Percentiles rank a stretch among this genome's conserved stretches.
Conservation (phyloP, 1,140 invertebrate genomes). For the Pollicipes pollicipes region DNA sequence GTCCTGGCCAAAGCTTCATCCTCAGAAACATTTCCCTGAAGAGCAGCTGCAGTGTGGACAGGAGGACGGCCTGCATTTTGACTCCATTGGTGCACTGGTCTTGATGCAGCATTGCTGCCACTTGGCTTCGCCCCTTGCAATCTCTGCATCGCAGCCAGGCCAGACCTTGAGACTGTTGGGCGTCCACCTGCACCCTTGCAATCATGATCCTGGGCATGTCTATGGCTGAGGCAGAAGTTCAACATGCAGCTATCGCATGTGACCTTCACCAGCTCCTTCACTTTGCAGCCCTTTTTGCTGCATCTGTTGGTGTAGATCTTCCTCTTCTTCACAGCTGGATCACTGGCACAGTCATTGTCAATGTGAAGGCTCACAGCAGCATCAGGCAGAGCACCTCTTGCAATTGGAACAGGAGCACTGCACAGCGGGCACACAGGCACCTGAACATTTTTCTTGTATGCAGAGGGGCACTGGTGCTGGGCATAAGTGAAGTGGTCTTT, state of each 20-base stretch:
- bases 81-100: no score
- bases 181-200: constrained; percentile 39
- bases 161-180: no score
- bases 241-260: constrained; percentile 56
- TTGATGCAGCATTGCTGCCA: no score
- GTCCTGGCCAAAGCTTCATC: no score
- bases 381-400: constrained; percentile 64
- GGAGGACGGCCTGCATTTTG: no score
- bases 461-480: constrained; percentile 55
- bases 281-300: constrained; percentile 63
- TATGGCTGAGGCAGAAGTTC: constrained; percentile 77
- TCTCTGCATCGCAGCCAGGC: no score
- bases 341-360: constrained; percentile 79
- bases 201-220: constrained; percentile 64
- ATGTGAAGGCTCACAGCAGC: constrained; percentile 72
- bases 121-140: no score
- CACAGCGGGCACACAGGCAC: constrained; percentile 88
- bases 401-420: constrained; percentile 60
- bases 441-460: constrained; percentile 66
- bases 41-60: no score
- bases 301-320: constrained; percentile 71
- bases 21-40: no score
- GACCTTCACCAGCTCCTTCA: constrained; percentile 67
- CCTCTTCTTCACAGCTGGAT: constrained; percentile 53
- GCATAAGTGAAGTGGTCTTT: constrained; percentile 69